Base-by-base conservation (phyloP, 2,888 invertebrate species). In the Andrena fulva region DNA sequence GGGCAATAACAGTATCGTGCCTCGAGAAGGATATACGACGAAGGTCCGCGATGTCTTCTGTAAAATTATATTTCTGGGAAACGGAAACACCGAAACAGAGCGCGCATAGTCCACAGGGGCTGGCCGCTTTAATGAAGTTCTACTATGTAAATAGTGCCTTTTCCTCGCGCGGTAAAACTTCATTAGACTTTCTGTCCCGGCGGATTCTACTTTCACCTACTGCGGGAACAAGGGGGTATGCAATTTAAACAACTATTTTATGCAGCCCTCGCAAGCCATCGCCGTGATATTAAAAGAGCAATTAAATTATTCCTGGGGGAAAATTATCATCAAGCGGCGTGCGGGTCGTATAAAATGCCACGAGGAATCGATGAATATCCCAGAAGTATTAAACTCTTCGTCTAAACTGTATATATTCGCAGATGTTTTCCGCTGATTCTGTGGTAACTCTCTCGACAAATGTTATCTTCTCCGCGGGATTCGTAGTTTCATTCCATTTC, bases 401-500 rank as follows among this genome's bases (percentile, higher is more conserved):
- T 2, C 12, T 7, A 35, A 59, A 16, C 16, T n/a, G 16, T 59
- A 69, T 24, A 31, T 35, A 4, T 56, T 50, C 24, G 4, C 16
- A 12, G 16, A 5, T 59, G 42, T 69, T 69, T 59, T 42, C 8
- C 12, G 42, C n/a, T 64, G 12, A n/a, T 31, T 73, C 48, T 20
- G n/a, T 24, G 33, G 50, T 31, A 59, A 70, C 42, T 20, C 6
- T 35, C 20, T 54, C 42, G 10, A 42, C 16, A 73, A 73, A 66
- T 54, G 12, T 73, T 62, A 24, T 50, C 52, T 6, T 54, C n/a
- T 2, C 35, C 63, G 27, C 10, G 42, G 31, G 52, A 60, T 6
- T 60, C 54, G 31, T 84, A 76, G 72, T 80, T 84, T 80, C 76
- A 12, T 84, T 84, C 33, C 72, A 84, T 73, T 68, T 59, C 84